Base-by-base conservation (phyloP, 2,888 invertebrate species). In the Eupithecia pulchellata region DNA sequence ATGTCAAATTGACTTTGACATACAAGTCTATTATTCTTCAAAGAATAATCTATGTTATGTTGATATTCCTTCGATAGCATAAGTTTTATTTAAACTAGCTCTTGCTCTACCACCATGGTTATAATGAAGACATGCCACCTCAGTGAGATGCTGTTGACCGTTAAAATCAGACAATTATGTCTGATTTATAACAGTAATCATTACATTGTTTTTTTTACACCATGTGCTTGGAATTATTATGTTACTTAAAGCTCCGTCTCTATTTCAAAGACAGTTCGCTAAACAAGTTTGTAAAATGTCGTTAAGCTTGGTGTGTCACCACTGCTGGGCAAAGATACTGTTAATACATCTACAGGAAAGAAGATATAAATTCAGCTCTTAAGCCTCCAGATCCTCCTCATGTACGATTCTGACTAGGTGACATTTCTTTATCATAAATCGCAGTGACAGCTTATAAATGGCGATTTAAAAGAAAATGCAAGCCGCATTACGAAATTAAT, bases 131-230 rank as follows among this genome's bases (percentile, higher is more conserved):
- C 60, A 71, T 62, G 58, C 58, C 68, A 68, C 68, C 63, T 58
- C 36, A 64, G 57, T 36, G 72, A 67, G 34, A 68, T 60, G 63
- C 9, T 30, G 52, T 32, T 4, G 47, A 66, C 68, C 66, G 66
- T 72, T 69, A 69, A 72, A 65, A 72, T 58, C 47, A 47, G 63
- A 72, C 68, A 58, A n/a, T n/a, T n/a, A n/a, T n/a, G n/a, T n/a
- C n/a, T n/a, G n/a, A n/a, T n/a, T n/a, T n/a, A n/a, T n/a, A n/a
- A n/a, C n/a, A n/a, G n/a, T 68, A 72, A 68, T 68, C 62, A 68
- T 66, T 66, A 66, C n/a, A n/a, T n/a, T 47, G 36, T 27, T 52
- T 34, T 9, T 42, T 29, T 55, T 30, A 25, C 36, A 47, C 52
- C 29, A 57, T 55, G 52, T 52, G 52, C 11, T 36, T 69, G 27